phyloP scores from a whole-genome alignment of 1,140 invertebrate genomes.

The Metaphire vulgaris region DNA sequence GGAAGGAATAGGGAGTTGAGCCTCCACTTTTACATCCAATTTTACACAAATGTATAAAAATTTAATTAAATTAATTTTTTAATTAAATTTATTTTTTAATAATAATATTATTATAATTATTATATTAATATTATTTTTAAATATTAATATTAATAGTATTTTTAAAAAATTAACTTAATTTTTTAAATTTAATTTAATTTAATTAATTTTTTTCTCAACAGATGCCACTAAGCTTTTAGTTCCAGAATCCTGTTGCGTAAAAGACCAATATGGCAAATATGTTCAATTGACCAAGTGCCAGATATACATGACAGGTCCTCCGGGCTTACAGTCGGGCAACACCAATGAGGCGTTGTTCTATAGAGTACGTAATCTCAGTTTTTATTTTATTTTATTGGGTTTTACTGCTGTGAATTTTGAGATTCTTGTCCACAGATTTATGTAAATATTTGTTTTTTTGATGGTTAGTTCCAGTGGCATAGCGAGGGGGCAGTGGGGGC shows the following conservation, averaged over 20 bases:
- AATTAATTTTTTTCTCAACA: neutral
- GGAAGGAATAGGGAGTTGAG: no score
- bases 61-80: neutral
- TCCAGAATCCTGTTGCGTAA: neutral
- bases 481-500: no score
- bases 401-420: no score
- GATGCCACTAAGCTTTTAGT: neutral
- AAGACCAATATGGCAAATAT: conserved; percentile 4
- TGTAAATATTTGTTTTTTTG: no score
- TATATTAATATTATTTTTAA: neutral
- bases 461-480: no score
- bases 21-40: neutral
- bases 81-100: neutral
- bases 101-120: neutral
- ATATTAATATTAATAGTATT: neutral
- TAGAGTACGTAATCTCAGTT: no score
- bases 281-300: conserved; percentile 6
- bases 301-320: conserved; percentile 2
- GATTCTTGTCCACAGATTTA: no score
- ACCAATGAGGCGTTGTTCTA: conserved; percentile 7
- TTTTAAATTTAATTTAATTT: neutral
- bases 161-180: neutral
- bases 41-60: neutral
- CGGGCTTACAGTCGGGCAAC: conserved; percentile 6
- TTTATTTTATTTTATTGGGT: no score